These are phyloP conservation scores for Adelosebastes latens DNA, from an alignment of 2,797 vertebrate genomes.

Conservation along the genomic window DNA sequence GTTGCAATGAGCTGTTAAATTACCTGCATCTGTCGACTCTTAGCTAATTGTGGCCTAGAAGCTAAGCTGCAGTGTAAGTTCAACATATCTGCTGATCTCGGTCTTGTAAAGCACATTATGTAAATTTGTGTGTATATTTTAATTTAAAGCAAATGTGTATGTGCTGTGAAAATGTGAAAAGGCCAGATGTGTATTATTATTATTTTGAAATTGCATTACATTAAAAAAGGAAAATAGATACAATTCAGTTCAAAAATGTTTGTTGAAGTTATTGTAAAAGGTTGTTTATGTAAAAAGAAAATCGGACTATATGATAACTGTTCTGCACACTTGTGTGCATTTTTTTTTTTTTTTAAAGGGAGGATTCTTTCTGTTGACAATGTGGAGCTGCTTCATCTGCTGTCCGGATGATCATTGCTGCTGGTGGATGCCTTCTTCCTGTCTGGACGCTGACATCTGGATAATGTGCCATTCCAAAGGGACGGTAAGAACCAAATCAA, in stretches of 20 bases:
- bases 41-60: too few species aligned
- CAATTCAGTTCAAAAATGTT: too few species aligned
- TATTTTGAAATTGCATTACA: too few species aligned
- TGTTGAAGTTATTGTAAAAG: background rate
- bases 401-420: background rate
- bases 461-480: background rate
- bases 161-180: background rate
- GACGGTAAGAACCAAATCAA: background rate
- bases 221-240: too few species aligned
- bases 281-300: background rate
- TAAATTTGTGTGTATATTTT: background rate
- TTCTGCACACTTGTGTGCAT: background rate
- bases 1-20: background rate
- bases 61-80: background rate
- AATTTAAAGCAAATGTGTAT: background rate
- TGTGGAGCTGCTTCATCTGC: background rate
- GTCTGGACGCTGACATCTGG: background rate
- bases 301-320: background rate
- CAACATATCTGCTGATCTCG: background rate
- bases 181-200: too few species aligned
- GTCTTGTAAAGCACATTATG: background rate
- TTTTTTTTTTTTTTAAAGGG: background rate
- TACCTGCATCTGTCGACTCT: rapidly evolving
- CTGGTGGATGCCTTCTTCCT: background rate
- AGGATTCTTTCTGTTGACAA: background rate